A percentile compares a stretch with the other conserved stretches of the same genome.
phyloP scores from a whole-genome alignment of 2,113 vertebrate genomes.

The Caretta caretta region DNA sequence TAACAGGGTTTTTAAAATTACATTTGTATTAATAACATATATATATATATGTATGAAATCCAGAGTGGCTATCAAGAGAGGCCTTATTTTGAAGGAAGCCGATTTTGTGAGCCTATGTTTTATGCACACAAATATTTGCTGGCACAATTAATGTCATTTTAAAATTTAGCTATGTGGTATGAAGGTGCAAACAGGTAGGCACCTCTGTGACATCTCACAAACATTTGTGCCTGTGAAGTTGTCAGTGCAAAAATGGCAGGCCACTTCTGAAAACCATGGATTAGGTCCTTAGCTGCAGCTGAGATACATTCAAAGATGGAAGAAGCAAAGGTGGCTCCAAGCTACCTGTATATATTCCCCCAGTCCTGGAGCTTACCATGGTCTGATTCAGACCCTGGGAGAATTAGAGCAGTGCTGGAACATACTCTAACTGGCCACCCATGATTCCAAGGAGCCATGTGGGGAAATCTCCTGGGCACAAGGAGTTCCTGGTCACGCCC shows the following conservation, averaged over 20 bases:
- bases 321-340: not conserved
- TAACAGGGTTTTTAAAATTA: not conserved
- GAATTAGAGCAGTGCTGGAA: not conserved
- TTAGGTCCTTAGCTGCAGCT: not conserved
- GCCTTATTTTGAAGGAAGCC: not conserved
- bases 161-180: not conserved
- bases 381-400: not conserved
- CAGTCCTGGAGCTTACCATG: not conserved
- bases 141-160: not conserved
- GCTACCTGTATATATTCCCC: not conserved
- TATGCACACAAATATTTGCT: constrained; percentile 23
- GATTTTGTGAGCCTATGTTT: constrained; percentile 27
- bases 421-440: not conserved
- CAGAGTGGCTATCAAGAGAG: not conserved
- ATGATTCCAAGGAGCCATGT: not conserved
- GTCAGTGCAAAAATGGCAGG: not conserved
- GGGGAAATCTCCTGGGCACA: not conserved
- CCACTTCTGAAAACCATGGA: not conserved
- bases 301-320: not conserved
- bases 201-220: constrained; percentile 22
- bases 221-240: not conserved
- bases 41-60: not conserved
- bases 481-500: accelerated
- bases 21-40: not conserved
- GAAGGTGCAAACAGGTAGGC: not conserved